Evolutionary conservation across 30 jellyfish, hydroid and myxozoan genomes (phyloP), one percentile per base, ranked within the genome.

Genomic region (Pelagia noctiluca): DNA sequence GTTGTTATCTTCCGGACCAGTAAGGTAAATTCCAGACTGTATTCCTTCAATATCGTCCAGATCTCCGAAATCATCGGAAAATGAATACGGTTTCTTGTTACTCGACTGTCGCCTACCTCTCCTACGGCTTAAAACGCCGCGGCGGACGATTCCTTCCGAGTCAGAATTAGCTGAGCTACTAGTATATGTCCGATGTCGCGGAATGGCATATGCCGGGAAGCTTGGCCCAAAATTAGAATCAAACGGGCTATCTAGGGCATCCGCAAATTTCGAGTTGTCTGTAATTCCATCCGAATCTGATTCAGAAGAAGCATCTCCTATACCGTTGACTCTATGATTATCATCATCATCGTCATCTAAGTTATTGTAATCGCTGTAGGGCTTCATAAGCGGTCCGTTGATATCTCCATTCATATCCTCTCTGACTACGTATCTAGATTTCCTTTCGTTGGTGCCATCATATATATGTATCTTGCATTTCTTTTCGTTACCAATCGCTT

Each of bases 81-180:
- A 67, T 12, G 97, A 88, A 30, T 65, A 69, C 42, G 49, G n/a
- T 23, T 50, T 74, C 82, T 76, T 52, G 61, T 86, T 86, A 63
- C 71, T 47, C 24, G 92, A 71, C 28, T 86, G 84, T 33, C 94
- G 86, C 31, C 99, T 87, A 24, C 99, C 99, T 12, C 97, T 78
- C 62, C 76, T 76, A 38, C 88, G 93, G 19, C 88, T 79, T 23
- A 64, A 52, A 11, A 73, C 69, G 36, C 82, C 64, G 65, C 91
- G 94, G n/a, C 97, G 89, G 25, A 84, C 37, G 50, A 86, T 71
- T 4, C 96, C 82, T 37, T 95, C 99, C 23, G 95, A 81, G 63
- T 95, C 99, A 21, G 99, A 95, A 50, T 88, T 88, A 30, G 99
- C 99, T 3, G 99, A 95, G 74, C 99, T 95, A 64, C 99, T 85